Evolutionary conservation across 2,113 vertebrate species (phyloP).

Genomic region (Hippopotamus amphibius): DNA sequence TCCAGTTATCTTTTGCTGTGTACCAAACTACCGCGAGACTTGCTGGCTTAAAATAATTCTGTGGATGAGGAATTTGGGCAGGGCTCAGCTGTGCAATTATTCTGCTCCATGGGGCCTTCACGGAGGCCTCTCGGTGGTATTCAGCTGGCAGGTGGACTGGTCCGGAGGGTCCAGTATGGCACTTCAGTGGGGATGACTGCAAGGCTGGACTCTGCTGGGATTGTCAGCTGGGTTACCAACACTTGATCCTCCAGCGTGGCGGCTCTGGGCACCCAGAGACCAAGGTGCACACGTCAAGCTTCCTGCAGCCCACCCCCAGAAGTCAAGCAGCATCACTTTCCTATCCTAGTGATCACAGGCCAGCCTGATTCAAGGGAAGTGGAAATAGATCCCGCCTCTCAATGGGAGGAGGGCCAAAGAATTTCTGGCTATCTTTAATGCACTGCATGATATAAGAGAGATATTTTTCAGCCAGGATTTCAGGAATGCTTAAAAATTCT

Average conservation of each 20-base stretch:
- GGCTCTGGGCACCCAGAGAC: neutral
- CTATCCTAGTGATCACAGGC: neutral
- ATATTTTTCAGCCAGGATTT: neutral
- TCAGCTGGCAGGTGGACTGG: neutral
- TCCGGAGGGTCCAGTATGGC: neutral
- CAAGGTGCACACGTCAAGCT: neutral
- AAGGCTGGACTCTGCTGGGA: neutral
- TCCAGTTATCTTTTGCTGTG: neutral
- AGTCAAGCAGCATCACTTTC: neutral
- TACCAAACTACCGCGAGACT: neutral
- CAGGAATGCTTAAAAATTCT: neutral
- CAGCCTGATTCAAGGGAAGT: neutral
- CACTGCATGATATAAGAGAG: neutral
- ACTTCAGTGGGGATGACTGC: neutral
- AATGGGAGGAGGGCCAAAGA: neutral
- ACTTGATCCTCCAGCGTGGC: neutral
- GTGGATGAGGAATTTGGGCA: neutral
- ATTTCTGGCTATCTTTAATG: neutral
- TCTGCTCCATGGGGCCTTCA: neutral
- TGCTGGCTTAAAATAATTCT: neutral
- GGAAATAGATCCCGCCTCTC: neutral
- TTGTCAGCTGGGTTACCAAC: neutral
- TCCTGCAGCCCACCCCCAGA: neutral
- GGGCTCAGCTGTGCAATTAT: neutral
- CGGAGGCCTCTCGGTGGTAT: neutral